Evolutionary conservation across 2,888 invertebrate species (phyloP), one percentile per base, ranked within the genome.

Genomic region (Pteria penguin): DNA sequence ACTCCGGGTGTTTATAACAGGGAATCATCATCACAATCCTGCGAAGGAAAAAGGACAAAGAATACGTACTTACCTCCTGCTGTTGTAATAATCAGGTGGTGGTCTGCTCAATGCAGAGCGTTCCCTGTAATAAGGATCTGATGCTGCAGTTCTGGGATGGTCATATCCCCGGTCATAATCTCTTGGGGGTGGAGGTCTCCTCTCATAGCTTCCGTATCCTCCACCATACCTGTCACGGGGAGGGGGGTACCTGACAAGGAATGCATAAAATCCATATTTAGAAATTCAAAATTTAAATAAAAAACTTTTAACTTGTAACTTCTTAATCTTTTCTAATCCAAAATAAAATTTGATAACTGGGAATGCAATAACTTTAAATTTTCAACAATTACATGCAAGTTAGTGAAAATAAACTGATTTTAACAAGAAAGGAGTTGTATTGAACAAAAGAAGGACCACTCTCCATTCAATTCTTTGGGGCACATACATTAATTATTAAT

Each of bases 51-150:
- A 18, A 31, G 33, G n/a, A 68, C 57, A 68, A 29, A 54, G 68
- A 33, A 52, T 68, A 57, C 68, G 68, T 80, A 71, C 74, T 75
- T 72, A 79, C 76, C 74, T 81, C 70, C 82, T 82, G 78, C 82
- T 82, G 11, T 45, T 8, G 67, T 84, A 84, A 72, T 84, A 84
- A 75, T 84, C 82, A 63, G 84, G 84, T 60, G 84, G 82, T 8
- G 84, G 84, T 45, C 83, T 63, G 45, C 68, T 45, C 22, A 74
- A n/a, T 22, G 82, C 80, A 18, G 78, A 80, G 68, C 85, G 69
- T 29, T 86, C 86, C 66, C 84, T 79, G 68, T 88, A 85, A 72
- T 89, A 89, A 0, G 87, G 84, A 65, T 88, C 87, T 61, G 85
- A 54, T 27, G 84, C 77, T 75, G 58, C 84, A 79, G 57, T 78